phyloP scores from a whole-genome alignment of 2,113 vertebrate species.

The Dromas ardeola region DNA sequence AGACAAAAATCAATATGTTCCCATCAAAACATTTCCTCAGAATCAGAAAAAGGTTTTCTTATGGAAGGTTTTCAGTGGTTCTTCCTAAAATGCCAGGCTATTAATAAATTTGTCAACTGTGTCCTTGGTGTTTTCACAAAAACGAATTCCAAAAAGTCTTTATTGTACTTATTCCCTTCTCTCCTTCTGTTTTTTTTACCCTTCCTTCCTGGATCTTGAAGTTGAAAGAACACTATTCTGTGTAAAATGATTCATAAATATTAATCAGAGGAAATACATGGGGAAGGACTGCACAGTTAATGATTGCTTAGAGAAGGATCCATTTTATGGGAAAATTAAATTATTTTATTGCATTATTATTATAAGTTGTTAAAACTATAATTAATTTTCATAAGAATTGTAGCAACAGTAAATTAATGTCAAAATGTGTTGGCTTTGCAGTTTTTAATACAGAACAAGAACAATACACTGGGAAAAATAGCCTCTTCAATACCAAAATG shows the following conservation, averaged over 20 bases:
- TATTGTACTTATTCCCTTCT: neutral
- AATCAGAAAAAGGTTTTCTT: neutral
- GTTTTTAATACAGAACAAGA: slow-evolving; percentile 14
- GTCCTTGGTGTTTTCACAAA: neutral
- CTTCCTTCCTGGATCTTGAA: neutral
- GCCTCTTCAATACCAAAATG: neutral
- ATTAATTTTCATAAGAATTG: slow-evolving; percentile 49
- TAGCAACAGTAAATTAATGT: slow-evolving; percentile 27
- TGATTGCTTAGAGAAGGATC: neutral
- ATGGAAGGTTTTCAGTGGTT: neutral
- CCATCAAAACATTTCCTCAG: neutral
- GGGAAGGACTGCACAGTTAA: neutral
- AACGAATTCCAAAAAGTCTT: neutral
- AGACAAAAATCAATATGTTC: neutral
- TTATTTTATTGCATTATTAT: slow-evolving; percentile 7
- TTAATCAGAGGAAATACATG: neutral
- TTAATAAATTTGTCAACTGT: neutral
- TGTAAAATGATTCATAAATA: slow-evolving; percentile 35
- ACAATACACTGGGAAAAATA: neutral
- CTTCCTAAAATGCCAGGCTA: neutral
- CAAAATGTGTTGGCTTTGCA: slow-evolving; percentile 43
- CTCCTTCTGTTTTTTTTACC: neutral
- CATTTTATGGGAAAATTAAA: slow-evolving; percentile 27
- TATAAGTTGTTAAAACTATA: slow-evolving; percentile 26
- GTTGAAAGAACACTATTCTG: neutral